Conservation (phyloP, 1,140 invertebrate species). For the Pachyrhynchus sulphureomaculatus region DNA sequence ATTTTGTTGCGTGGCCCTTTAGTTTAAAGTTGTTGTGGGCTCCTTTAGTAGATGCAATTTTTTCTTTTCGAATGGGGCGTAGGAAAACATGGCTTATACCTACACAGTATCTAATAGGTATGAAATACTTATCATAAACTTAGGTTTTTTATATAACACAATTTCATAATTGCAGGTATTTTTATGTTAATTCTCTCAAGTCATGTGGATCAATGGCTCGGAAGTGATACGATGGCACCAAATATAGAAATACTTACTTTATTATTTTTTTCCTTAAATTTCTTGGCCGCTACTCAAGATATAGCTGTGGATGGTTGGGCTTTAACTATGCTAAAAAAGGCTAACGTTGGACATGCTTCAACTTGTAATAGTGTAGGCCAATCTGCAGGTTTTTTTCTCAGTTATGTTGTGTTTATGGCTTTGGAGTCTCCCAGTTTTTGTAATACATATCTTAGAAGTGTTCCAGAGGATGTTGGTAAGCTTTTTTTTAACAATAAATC, state of each 20-base stretch:
- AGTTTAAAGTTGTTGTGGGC: conserved; percentile 98
- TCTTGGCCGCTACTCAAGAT: conserved; percentile 97
- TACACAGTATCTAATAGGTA: conserved; percentile 81
- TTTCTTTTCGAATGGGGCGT: conserved; percentile 78
- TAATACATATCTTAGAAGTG: conserved; percentile 84
- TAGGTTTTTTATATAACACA: neutral
- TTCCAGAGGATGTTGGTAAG: conserved; percentile 64
- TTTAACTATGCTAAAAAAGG: conserved; percentile 94
- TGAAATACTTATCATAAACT: neutral
- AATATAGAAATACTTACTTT: conserved; percentile 80
- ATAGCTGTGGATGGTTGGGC: conserved; percentile 99
- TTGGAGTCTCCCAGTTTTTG: conserved; percentile 97
- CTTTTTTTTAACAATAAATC: neutral
- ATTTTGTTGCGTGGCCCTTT: conserved; percentile 98
- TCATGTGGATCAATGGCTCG: conserved; percentile 74
- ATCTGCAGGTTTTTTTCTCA: conserved; percentile 96
- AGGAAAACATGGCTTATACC: conserved; percentile 98
- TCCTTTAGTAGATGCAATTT: conserved; percentile 93
- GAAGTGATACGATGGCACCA: conserved; percentile 63
- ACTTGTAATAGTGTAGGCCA: conserved; percentile 99
- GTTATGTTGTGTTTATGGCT: conserved; percentile 96
- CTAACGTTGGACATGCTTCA: conserved; percentile 97
- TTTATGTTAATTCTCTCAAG: conserved; percentile 84
- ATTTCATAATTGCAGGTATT: conserved; percentile 57
- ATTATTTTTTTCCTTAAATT: conserved; percentile 91